A percentile compares a stretch with the other conserved stretches of the same genome.
These are phyloP conservation scores for Ictidomys tridecemlineatus DNA, from an alignment of 2,113 vertebrate genomes.

Conservation along the genomic window DNA sequence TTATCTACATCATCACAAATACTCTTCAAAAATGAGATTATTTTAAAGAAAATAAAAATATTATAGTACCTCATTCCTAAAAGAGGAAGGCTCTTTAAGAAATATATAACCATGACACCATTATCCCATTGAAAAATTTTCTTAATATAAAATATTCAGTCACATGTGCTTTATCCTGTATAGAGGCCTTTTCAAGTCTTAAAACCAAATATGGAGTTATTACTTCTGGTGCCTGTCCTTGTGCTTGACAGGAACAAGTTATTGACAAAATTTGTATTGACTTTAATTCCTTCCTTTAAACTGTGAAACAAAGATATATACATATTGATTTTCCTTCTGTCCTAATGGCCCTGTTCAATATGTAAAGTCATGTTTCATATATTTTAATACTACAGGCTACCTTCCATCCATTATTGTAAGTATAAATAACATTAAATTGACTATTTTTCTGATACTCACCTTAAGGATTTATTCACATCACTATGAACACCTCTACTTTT, in stretches of 20 bases:
- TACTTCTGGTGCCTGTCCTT: neutral
- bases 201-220: neutral
- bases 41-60: slow-evolving; percentile 1
- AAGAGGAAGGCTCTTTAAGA: neutral
- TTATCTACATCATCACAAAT: neutral
- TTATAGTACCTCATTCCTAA: neutral
- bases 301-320: neutral
- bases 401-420: neutral
- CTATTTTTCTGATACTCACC: neutral
- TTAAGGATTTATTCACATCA: neutral
- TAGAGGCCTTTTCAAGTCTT: neutral
- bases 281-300: slow-evolving; percentile 9
- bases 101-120: neutral
- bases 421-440: neutral
- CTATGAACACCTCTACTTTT: neutral
- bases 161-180: neutral
- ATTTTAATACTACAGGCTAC: neutral
- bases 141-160: neutral
- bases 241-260: neutral
- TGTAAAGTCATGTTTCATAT: neutral
- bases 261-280: neutral
- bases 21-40: neutral
- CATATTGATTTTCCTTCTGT: neutral
- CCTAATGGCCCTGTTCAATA: neutral
- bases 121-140: neutral